Evolutionary conservation across 2,797 vertebrate species (phyloP), one percentile per base, ranked within the genome.

Genomic region (Pangasius macronema): DNA sequence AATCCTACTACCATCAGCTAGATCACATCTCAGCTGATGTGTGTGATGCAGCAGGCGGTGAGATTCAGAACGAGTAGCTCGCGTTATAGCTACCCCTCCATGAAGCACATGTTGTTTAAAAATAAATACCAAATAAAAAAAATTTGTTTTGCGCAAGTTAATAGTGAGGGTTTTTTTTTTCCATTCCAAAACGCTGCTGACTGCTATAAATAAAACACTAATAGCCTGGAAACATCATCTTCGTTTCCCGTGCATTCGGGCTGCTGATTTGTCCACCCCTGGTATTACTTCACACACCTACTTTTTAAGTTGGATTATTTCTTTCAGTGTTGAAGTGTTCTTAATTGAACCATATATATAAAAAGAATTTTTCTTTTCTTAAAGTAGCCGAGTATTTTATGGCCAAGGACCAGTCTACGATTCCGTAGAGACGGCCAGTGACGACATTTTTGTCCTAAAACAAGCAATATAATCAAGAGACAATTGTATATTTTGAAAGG

Each of bases 381-480:
- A 33, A 82, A 22, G 61, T 76, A 89, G 88, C 85, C 36, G 77
- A 90, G 82, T 83, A 82, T 91, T 90, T 90, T 82, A 86, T 79
- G 72, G 86, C 88, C 86, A 86, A 89, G 88, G 89, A 90, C 89
- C 90, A 90, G 84, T 76, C 84, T 82, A 63, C 77, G 82, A 68
- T 82, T 82, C 76, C 57, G 70, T 86, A 30, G 24, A 63, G 80
- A 63, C 8, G 59, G 80, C 80, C 57, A 82, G 27, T 72, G 51
- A 63, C 33, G 39, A 42, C 39, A 0, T 57, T 73, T 72, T 59
- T 59, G 33, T 73, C 87, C 81, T 82, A 86, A 90, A 87, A 89
- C 87, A 87, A 91, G 90, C 90, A 91, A 91, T 91, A 91, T 86
- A 57, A 87, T 88, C 72, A 77, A 89, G 85, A 88, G 85, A 87